Evolutionary conservation across 2,888 invertebrate genomes (phyloP), one percentile per base, ranked within the genome.

Genomic region (Tetranychus truncatus): DNA sequence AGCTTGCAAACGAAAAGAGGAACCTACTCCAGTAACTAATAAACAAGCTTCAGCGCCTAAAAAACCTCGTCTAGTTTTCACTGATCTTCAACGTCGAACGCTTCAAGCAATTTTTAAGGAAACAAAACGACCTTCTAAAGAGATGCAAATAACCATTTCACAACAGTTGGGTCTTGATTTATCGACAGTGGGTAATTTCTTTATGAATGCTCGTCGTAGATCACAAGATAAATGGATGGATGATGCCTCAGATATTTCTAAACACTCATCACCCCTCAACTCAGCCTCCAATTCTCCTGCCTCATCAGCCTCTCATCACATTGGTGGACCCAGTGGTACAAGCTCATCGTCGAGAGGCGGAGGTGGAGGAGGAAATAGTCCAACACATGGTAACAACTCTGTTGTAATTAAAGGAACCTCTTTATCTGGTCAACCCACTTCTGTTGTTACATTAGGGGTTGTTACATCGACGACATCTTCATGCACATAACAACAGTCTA

Each of bases 21-120:
- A 94, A 74, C 80, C 79, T 74, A 46, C 34, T 34, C 34, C 34
- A 34, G 34, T 34, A 34, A 34, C 34, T 55, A 55, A 6, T 55
- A 55, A 88, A 85, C 86, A 87, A 84, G 88, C 86, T 20, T 86
- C 87, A 86, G 66, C 73, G 20, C 73, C 95, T 86, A 99, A 99
- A 89, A 99, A 97, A 85, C 97, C 99, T 80, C 92, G 99, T 83
- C 89, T 99, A 86, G 99, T 99, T 85, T 99, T 99, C 88, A 99
- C 99, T 83, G 99, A 99, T 87, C 92, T 99, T 83, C 99, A 99
- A 87, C 90, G 99, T 84, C 91, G 97, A 87, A 99, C 99, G 84
- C 90, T 99, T 84, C 96, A 97, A 88, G 97, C 96, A 87, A 97
- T 97, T 89, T 97, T 97, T 89, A 97, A 97, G 92, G 97, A 97